A percentile compares a stretch with the other conserved stretches of the same genome.
These are phyloP conservation scores for Lutjanus argentimaculatus DNA, from an alignment of 2,797 vertebrate species.

Conservation along the genomic window DNA sequence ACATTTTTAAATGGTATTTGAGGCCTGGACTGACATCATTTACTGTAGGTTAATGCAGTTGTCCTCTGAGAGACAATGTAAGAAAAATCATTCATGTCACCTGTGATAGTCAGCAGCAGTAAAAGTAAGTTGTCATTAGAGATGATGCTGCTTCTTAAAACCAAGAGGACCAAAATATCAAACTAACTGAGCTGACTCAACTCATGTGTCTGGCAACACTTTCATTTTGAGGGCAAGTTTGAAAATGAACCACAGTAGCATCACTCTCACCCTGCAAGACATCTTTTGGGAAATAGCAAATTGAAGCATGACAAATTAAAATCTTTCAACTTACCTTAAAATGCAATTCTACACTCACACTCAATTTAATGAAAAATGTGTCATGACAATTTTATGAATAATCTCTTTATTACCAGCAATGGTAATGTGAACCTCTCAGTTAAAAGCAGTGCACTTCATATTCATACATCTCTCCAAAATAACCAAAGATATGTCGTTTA, in stretches of 20 bases:
- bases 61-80: too few relatives aligned
- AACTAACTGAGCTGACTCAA: conserved; percentile 35
- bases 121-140: not conserved
- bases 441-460: not conserved
- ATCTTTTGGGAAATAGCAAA: not conserved
- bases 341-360: not conserved
- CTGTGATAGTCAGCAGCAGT: conserved; percentile 1
- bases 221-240: conserved; percentile 29
- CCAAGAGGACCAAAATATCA: conserved; percentile 29
- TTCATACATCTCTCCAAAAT: not conserved
- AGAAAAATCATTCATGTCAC: not conserved
- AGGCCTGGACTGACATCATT: too few relatives aligned
- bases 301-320: not conserved
- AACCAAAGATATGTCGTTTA: not conserved
- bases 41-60: too few relatives aligned
- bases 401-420: not conserved
- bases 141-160: conserved; percentile 11
- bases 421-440: not conserved
- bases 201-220: conserved; percentile 28
- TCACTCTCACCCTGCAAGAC: conserved; percentile 13
- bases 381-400: not conserved
- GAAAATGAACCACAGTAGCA: conserved; percentile 5
- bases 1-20: too few relatives aligned
- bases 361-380: not conserved
- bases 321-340: not conserved